A percentile compares a stretch with the other conserved stretches of the same genome.
These are phyloP conservation scores for Phortica okadai DNA, from an alignment of 2,888 invertebrate species.

Conservation along the genomic window DNA sequence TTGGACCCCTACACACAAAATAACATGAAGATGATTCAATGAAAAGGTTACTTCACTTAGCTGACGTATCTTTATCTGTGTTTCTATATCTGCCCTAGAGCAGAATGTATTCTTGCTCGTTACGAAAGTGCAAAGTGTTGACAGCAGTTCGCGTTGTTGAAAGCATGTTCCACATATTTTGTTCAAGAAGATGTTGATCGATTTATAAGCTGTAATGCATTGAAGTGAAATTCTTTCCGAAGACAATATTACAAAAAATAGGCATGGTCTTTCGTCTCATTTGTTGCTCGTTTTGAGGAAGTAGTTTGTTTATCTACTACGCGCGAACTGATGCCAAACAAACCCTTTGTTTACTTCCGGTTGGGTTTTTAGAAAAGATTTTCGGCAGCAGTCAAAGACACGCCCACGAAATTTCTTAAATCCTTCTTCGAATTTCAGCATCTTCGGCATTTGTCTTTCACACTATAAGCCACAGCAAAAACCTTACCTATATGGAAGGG, in stretches of 20 bases:
- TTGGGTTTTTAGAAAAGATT: not conserved
- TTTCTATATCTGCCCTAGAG: not conserved
- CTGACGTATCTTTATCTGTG: not conserved
- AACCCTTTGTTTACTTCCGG: not conserved
- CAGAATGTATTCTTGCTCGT: not conserved
- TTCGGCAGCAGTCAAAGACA: not conserved
- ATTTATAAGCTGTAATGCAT: not conserved
- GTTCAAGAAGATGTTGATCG: conserved; percentile 11
- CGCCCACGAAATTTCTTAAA: not conserved
- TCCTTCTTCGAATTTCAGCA: not conserved
- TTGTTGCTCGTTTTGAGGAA: no score
- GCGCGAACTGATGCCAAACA: not conserved
- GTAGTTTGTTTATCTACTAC: no score
- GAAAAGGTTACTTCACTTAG: conserved; percentile 3
- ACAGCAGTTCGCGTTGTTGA: not conserved
- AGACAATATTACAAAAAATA: no score
- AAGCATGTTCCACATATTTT: conserved; percentile 9
- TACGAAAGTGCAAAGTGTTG: not conserved
- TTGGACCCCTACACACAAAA: not conserved
- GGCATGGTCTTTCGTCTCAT: not conserved
- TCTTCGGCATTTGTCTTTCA: no score
- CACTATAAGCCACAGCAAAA: not conserved
- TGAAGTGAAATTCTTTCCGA: no score
- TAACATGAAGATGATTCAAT: conserved; percentile 1
- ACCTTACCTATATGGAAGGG: no score